phyloP scores from a whole-genome alignment of 1,140 invertebrate genomes.

The Temnothorax longispinosus region DNA sequence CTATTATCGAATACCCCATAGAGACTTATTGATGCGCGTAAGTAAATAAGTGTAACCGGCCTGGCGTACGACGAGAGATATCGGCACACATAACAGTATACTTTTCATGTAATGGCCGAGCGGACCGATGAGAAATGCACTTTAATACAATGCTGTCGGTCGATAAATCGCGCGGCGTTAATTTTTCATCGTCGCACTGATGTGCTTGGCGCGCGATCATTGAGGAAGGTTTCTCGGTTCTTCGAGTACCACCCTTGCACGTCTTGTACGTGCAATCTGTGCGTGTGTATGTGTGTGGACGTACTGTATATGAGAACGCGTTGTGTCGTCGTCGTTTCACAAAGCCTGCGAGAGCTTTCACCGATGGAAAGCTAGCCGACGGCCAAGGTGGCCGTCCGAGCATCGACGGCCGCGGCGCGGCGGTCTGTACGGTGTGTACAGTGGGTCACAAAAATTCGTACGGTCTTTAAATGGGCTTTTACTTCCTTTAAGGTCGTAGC shows the following conservation, averaged over 20 bases:
- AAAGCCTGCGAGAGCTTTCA: conserved; percentile 77
- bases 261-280: neutral
- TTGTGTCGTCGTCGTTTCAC: conserved; percentile 61
- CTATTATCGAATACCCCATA: neutral
- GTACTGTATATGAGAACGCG: neutral
- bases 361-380: conserved; percentile 81
- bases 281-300: neutral
- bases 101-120: conserved; percentile 40
- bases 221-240: conserved; percentile 58
- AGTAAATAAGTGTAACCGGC: conserved; percentile 36
- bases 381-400: conserved; percentile 74
- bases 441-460: conserved; percentile 74
- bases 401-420: neutral
- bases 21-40: neutral
- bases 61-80: conserved; percentile 1
- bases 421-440: conserved; percentile 44
- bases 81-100: conserved; percentile 44
- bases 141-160: conserved; percentile 52
- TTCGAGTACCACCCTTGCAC: conserved; percentile 5
- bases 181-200: conserved; percentile 39
- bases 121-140: conserved; percentile 49
- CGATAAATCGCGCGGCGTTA: conserved; percentile 45
- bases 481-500: conserved; percentile 69
- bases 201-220: conserved; percentile 22
- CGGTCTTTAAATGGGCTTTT: conserved; percentile 72